Base-by-base conservation (phyloP, 2,888 invertebrate genomes). In the Entomobrya multifasciata region DNA sequence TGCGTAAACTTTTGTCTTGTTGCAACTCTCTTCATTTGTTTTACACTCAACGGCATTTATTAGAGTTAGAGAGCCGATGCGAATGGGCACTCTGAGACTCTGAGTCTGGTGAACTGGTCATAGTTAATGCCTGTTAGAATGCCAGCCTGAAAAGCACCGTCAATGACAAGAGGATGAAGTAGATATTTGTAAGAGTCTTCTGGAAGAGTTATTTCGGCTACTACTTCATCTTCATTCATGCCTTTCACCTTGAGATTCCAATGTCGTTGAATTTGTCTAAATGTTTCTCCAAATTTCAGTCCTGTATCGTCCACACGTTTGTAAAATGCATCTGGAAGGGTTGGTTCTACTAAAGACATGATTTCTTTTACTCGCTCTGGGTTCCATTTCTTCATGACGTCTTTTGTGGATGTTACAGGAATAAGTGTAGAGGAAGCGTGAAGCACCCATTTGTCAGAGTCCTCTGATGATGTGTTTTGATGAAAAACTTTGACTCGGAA, bases 251-350 rank as follows among this genome's bases (percentile, higher is more conserved):
- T 47, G 1, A 4, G 13, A 1, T 8, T 11, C 88, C 86, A 86
- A n/a, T 22, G n/a, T 22, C 49, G 17, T 10, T 3, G 8, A 15
- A 88, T 65, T 17, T 36, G 36, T 62, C 70, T 41, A 30, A 88
- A 88, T 41, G 55, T 65, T 0, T 81, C 62, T 4, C 88, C 86
- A 60, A 88, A 88, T n/a, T 67, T 78, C 15, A 88, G 60, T 41
- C 86, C 86, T 0, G 20, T 20, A 2, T 83, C 80, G 11, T 57
- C 72, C 15, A 82, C 65, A 0, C 52, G 57, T 36, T 83, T 62
- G 79, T 88, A 88, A 62, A 88, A 86, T 25, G 76, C 25, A 5
- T 55, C 79, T 0, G 72, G 13, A 3, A 47, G 27, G 1, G 36
- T 27, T 3, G 22, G 15, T 2, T 6, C 11, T 5, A 17, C 6